Base-by-base conservation (phyloP, 2,797 vertebrate species). In the Aplochiton taeniatus region DNA sequence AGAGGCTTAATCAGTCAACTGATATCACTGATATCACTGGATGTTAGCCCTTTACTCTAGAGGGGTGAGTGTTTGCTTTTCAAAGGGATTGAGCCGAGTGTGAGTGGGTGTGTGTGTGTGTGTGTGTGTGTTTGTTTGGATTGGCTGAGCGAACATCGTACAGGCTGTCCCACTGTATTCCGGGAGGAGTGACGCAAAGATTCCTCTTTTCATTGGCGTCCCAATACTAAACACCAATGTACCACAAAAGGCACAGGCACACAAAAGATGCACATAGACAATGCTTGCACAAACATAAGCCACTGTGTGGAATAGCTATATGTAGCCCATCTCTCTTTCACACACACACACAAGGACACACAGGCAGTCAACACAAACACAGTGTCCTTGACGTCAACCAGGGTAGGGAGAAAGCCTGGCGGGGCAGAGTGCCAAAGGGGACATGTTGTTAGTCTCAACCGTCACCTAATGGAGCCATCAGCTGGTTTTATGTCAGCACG, bases 11-110 rank as follows among this genome's bases (percentile, higher is more conserved):
- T 78, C 72, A 80, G 64, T 77, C 73, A 83, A 70, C 75, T 84
- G 81, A 85, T 77, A 61, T 76, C 74, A 69, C 59, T 48, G 72
- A 70, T 82, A 65, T 60, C n/a, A n/a, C n/a, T n/a, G n/a, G 75
- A 78, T 81, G 82, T 86, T 82, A 69, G 77, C 67, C 79, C 57
- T 85, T 88, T 83, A 80, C 81, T n/a, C 75, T 81, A 85, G 79
- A 86, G 61, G 68, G 69, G 66, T 68, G 52, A 13, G 66, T 52
- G 61, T 17, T 41, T 63, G 61, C 4, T 51, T 48, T 43, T 16
- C n/a, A n/a, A 50, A 14, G 4, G 41, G 20, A 51, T 31, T 41
- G 19, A 44, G 20, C 41, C 9, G 48, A 9, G n/a, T 19, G n/a
- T 41, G 11, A 13, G 18, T 60, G 44, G 13, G 16, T 9, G 11